These are phyloP conservation scores for Stegodyphus dumicola DNA, from an alignment of 1,140 invertebrate genomes.

Conservation along the genomic window DNA sequence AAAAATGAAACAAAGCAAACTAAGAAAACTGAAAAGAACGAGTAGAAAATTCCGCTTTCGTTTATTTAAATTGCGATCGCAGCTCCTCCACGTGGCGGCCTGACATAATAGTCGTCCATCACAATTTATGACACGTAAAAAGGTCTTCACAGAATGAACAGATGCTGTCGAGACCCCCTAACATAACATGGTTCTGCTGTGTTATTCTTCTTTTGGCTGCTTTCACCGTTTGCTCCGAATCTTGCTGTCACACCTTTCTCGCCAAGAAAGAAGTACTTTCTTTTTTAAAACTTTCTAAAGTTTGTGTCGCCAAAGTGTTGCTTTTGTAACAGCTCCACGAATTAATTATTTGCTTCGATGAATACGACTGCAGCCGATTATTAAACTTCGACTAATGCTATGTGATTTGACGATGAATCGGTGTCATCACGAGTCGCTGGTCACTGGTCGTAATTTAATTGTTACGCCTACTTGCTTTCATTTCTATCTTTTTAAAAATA, in stretches of 20 bases:
- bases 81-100: slow-evolving; percentile 50
- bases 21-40: not conserved
- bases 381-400: too few relatives aligned
- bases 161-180: slow-evolving; percentile 7
- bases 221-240: slow-evolving; percentile 21
- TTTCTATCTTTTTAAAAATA: too few relatives aligned
- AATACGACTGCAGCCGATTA: not conserved
- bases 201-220: slow-evolving; percentile 50
- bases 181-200: slow-evolving; percentile 42
- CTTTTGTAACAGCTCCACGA: not conserved
- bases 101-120: slow-evolving; percentile 54
- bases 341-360: slow-evolving; percentile 39
- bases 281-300: not conserved
- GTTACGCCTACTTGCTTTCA: too few relatives aligned
- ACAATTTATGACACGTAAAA: slow-evolving; percentile 52
- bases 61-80: slow-evolving; percentile 52
- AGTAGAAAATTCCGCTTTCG: slow-evolving; percentile 1
- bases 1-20: slow-evolving; percentile 4
- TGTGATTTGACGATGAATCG: too few relatives aligned
- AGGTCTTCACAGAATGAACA: not conserved
- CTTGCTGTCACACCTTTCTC: slow-evolving; percentile 25
- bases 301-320: slow-evolving; percentile 18
- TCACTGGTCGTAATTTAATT: too few relatives aligned
- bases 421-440: too few relatives aligned
- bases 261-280: slow-evolving; percentile 6